Evolutionary conservation across 2,113 vertebrate species (phyloP), one percentile per base, ranked within the genome.

Genomic region (Heterotis niloticus): DNA sequence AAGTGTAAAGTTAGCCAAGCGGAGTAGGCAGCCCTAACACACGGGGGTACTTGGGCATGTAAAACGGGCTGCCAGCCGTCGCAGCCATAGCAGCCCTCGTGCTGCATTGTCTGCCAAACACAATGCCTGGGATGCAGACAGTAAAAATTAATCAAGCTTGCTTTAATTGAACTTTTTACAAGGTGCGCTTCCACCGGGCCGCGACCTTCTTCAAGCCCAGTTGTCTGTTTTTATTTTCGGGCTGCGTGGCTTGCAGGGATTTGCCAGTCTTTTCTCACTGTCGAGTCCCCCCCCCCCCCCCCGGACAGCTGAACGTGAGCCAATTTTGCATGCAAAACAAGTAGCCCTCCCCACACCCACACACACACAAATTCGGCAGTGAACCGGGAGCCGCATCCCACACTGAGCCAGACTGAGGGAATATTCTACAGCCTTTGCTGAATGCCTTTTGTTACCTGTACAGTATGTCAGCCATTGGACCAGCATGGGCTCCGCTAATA

Each of bases 71-170:
- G 85, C 86, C 87, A 88, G 79, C 80, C 82, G 83, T 51, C 56
- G 78, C 64, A 62, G 82, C n/a, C n/a, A n/a, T n/a, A n/a, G n/a
- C n/a, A n/a, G n/a, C 57, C 13, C 82, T 81, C 11, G 72, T 83
- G 68, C 75, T 44, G 11, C 56, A 79, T 80, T 83, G 84, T 76
- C 76, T 44, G 83, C n/a, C 71, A 79, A 80, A 85, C 87, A 83
- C 81, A 75, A 75, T 76, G 81, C 79, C 85, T 86, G 83, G 79
- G 81, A 88, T 54, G 76, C 87, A 84, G 82, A 87, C 86, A 80
- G 78, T 88, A 88, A 86, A 90, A 88, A 89, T 89, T 88, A 90
- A 85, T 84, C 84, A 82, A 88, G 86, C 87, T 88, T 86, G 89
- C 85, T 87, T 89, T 90, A 91, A 90, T 91, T 90, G 87, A 83